Evolutionary conservation across 2,113 vertebrate species (phyloP), one percentile per base, ranked within the genome.

Genomic region (Micronycteris hirsuta): DNA sequence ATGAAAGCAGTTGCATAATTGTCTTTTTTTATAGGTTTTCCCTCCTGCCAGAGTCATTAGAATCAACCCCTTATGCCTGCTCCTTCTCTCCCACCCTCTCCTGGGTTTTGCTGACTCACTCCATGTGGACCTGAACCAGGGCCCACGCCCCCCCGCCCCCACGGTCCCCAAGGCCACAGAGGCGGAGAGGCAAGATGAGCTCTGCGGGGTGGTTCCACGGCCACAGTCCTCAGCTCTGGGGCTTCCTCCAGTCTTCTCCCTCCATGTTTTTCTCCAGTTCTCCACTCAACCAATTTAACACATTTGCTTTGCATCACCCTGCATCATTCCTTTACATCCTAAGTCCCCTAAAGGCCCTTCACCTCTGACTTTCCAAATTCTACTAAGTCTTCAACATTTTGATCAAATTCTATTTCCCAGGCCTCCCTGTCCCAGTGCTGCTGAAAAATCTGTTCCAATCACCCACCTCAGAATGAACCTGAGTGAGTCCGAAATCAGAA

Each of bases 71-170:
- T 11, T 6, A 11, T 28, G 31, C 7, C 7, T 33, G 3, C 14
- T 8, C 13, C 49, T 45, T 33, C 13, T 22, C 16, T 74, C 7
- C 4, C 12, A 3, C 5, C 16, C 31, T 45, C 33, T 63, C 22
- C 38, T 4, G 36, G 4, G 0, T 76, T 83, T 71, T 45, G 61
- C 52, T n/a, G 26, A 85, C 5, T 71, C 82, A 70, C 10, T 16
- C 14, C 3, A 6, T 1, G 13, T 6, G 22, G 36, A 7, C 61
- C 16, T 15, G 24, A 83, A 58, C 56, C 13, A 61, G 0, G 47
- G 12, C 14, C 0, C 0, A 1, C 0, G 11, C 3, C 13, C 0
- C 8, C 3, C 13, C 20, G 17, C 45, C 52, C 45, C n/a, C 10
- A 3, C 3, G 1, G 0, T 49, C 43, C 28, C 33, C 33, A 43